phyloP scores from a whole-genome alignment of 2,888 invertebrate genomes.

The Zygothrica quintamaculata region DNA sequence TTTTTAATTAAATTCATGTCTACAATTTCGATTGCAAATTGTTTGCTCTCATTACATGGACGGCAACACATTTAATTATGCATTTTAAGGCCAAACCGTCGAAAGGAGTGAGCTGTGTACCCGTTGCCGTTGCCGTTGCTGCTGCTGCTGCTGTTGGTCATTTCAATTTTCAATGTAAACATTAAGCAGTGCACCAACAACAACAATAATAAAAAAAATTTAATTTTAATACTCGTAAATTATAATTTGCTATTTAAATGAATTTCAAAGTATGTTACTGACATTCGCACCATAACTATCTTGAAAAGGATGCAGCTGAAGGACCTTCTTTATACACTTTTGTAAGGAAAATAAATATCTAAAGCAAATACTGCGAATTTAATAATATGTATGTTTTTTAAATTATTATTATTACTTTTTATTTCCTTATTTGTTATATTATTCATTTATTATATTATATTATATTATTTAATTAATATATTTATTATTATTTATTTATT shows the following conservation, averaged over 20 bases:
- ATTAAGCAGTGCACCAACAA: constrained; percentile 16
- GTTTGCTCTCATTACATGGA: constrained; percentile 51
- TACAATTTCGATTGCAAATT: constrained; percentile 48
- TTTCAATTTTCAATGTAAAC: constrained; percentile 47
- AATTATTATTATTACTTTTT: too few species aligned
- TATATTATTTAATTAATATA: too few species aligned
- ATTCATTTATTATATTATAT: too few species aligned
- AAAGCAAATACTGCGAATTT: too few species aligned
- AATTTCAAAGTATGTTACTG: constrained; percentile 48
- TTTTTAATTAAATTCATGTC: constrained; percentile 59
- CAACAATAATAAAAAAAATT: constrained; percentile 21
- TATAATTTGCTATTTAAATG: constrained; percentile 58
- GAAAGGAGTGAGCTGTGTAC: background rate
- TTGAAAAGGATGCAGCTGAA: constrained; percentile 25
- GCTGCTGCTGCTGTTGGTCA: constrained; percentile 17
- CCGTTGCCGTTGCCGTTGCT: background rate
- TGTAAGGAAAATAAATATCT: background rate
- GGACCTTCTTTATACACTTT: constrained; percentile 24
- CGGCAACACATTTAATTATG: constrained; percentile 58
- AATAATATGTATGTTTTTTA: too few species aligned
- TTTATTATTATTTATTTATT: too few species aligned
- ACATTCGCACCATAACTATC: constrained; percentile 37
- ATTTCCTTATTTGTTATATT: too few species aligned
- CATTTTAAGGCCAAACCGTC: constrained; percentile 20
- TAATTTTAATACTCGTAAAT: constrained; percentile 50